Base-by-base conservation (phyloP, 2,888 invertebrate genomes). In the Allacma fusca region DNA sequence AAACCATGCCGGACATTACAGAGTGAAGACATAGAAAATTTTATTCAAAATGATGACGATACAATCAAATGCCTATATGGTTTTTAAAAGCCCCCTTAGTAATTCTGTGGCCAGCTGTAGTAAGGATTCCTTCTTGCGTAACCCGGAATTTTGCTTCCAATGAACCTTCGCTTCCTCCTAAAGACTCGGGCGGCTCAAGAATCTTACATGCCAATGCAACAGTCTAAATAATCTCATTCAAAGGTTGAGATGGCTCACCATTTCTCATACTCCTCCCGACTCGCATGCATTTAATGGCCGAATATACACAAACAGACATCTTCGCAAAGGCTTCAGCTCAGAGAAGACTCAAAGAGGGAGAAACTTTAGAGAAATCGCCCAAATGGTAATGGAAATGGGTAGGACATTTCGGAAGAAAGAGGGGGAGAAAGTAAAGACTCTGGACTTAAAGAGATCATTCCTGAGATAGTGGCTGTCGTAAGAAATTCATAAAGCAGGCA, bases 401-500 rank as follows among this genome's bases (percentile, higher is more conserved):
- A n/a, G 40, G 50, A 50, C 50, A 50, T 50, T 50, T 50, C 1
- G 40, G 43, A 12, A 23, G 65, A 29, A 28, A 28, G 29, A 29
- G 65, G 50, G 50, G 16, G 50, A 50, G 50, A 16, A 50, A 19
- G 50, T 68, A 23, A 40, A 68, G 68, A 40, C 43, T 68, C 40
- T 50, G 50, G 50, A 50, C 50, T 50, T 50, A 50, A 50, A 68
- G 40, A 68, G 68, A 40, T 68, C 68, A 40, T 68, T 68, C 29
- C 21, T 40, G 19, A 21, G 40, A 68, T 68, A 68, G n/a, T 68
- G 19, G 34, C 40, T 2, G 68, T 68, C 68, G 68, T 68, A 68
- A 68, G 68, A 68, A 68, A 40, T 68, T 68, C 68, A 68, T 68
- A 68, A 68, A 68, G 68, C 24, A 65, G 16, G n/a, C 2, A 50